Base-by-base conservation (phyloP, 53 echinoderm and acorn worm species). In the Astropecten irregularis region DNA sequence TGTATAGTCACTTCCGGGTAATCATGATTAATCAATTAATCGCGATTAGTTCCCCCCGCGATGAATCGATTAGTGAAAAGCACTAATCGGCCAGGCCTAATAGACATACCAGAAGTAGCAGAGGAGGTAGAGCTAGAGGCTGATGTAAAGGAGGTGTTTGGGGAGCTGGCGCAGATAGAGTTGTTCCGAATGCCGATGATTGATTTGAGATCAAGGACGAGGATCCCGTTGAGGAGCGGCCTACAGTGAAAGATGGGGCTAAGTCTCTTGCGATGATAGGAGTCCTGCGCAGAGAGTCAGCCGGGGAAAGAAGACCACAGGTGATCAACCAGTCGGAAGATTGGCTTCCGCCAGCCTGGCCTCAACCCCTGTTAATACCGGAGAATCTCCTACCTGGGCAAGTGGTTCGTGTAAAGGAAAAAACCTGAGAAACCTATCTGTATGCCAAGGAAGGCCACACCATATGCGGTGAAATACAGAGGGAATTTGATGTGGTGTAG, bases 381-480 rank as follows among this genome's bases (percentile, higher is more conserved):
- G 71, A 70, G 71, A 49, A 49, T 14, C 49, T 70, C n/a, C 21
- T 50, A 33, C 50, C 71, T 50, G 71, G 71, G 2, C 71, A 70
- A 27, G 6, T 49, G 34, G 33, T 31, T 28, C 51, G 29, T 4
- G 6, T 70, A 0, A 49, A 29, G 4, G 71, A 70, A 31, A 50
- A 70, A 31, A 50, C 49, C 6, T 2, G 71, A 34, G 71, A 70
- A 3, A 70, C 49, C 19, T 70, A 49, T 50, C 30, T 70, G 32
- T 70, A 50, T 70, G 71, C 31, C 16, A 49, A 26, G 15, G 71
- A 70, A n/a, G 29, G 71, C 16, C 27, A 34, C 8, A 70, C 71
- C 1, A 70, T 70, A 18, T 70, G 71, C 4, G 51, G 50, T 1
- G 71, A 70, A 0, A 25, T 70, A 16, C 30, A 70, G 71, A 14